These are phyloP conservation scores for Lemur catta DNA, from an alignment of 2,797 vertebrate species.

Conservation along the genomic window DNA sequence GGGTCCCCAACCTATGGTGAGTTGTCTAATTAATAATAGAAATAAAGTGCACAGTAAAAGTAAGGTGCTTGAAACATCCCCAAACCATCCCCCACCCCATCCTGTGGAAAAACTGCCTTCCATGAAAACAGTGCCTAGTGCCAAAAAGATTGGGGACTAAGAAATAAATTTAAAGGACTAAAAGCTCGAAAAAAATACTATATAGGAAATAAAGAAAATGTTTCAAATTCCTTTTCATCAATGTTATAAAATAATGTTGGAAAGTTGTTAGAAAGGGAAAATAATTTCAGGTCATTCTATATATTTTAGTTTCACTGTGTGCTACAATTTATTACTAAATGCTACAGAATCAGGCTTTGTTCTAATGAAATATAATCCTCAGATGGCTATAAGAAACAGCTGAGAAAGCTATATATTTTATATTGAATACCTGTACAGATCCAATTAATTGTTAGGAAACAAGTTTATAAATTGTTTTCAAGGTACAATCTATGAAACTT, in stretches of 20 bases:
- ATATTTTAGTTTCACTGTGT: neutral
- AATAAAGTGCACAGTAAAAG: no score
- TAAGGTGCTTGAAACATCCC: no score
- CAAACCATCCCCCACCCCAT: no score
- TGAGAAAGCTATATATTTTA: conserved; percentile 28
- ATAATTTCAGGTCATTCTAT: neutral
- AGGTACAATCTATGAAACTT: neutral
- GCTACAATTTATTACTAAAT: neutral
- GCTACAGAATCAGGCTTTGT: neutral
- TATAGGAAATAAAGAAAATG: neutral
- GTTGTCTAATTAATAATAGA: no score
- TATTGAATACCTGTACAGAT: neutral
- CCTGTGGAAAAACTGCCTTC: no score
- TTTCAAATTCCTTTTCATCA: neutral
- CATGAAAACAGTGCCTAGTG: no score
- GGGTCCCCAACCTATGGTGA: no score
- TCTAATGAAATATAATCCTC: conserved; percentile 31
- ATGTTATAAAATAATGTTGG: neutral
- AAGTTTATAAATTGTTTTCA: conserved; percentile 11
- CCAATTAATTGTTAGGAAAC: neutral
- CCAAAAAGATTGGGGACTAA: neutral
- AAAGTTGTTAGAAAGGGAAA: neutral
- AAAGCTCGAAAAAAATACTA: neutral
- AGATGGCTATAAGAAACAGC: neutral
- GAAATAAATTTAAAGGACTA: neutral